Evolutionary conservation across 1,140 invertebrate species (phyloP), one percentile per base, ranked within the genome.

Genomic region (Leptinotarsa defecta): DNA sequence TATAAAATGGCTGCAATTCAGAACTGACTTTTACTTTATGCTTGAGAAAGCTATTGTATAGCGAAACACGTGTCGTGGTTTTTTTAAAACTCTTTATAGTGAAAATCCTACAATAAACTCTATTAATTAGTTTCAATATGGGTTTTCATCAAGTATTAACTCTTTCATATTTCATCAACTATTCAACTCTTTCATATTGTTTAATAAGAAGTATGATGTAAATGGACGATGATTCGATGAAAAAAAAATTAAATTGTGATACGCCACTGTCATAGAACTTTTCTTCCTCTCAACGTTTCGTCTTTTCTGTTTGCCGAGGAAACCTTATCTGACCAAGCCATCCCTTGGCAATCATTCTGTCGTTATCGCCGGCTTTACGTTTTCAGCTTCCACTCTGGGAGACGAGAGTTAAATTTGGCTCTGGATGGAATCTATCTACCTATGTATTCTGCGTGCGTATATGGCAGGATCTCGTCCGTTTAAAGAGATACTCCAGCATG

Each of bases 271-370:
- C 52, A 19, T 4, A 19, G 5, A 19, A 57, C 15, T 15, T 15
- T 17, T 2, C n/a, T 15, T 57, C 52, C 15, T 19, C 52, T 57
- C 52, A 57, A 57, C 52, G 52, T 57, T 57, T 57, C 52, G 52
- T 57, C 52, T 71, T 73, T 75, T 65, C 24, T 71, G 62, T 75
- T 75, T 71, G 74, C 74, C 69, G 19, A 69, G 74, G 52, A 75
- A 75, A 75, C 69, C 74, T 75, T 75, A 75, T 75, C 74, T 75
- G 74, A 75, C 74, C 74, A 71, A 65, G 74, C 74, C 74, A 71
- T 75, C 69, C 74, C 74, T 63, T 71, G 68, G 74, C 52, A 75
- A 75, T 75, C 74, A 75, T 75, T 71, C 74, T 75, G 74, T 75
- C 74, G 74, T 75, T 75, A 75, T 75, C 74, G 52, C 52, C 43